These are phyloP conservation scores for Scaptomyza hsui DNA, from an alignment of 1,140 invertebrate genomes.

Conservation along the genomic window DNA sequence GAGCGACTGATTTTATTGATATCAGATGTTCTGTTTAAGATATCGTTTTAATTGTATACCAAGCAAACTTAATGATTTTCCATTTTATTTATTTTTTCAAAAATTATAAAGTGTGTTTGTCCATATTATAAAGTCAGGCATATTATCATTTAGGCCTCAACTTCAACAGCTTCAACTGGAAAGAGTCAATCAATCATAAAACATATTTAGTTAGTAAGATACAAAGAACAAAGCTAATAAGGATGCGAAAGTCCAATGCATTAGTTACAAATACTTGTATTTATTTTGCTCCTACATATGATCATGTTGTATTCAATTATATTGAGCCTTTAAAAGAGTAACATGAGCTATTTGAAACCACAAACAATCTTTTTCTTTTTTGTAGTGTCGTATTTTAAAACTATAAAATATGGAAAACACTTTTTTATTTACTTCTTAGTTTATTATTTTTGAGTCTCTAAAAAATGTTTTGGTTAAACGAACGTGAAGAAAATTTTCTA, in stretches of 20 bases:
- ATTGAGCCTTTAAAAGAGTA: not conserved
- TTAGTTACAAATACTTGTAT: constrained; percentile 56
- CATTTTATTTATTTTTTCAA: constrained; percentile 69
- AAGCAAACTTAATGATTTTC: constrained; percentile 71
- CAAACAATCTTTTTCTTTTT: not conserved
- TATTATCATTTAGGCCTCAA: constrained; percentile 84
- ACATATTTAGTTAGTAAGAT: constrained; percentile 78
- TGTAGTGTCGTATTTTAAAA: not conserved
- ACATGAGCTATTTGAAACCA: too few relatives aligned
- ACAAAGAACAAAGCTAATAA: constrained; percentile 71
- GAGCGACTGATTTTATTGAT: constrained; percentile 63
- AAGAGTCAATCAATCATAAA: constrained; percentile 83
- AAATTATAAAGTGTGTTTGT: constrained; percentile 73
- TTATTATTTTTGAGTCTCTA: not conserved
- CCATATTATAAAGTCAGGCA: constrained; percentile 82
- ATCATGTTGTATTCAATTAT: not conserved
- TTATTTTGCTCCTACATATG: constrained; percentile 32
- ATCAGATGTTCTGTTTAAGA: constrained; percentile 67
- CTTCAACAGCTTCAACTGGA: constrained; percentile 84
- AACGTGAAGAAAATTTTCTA: constrained; percentile 26
- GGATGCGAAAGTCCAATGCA: constrained; percentile 65
- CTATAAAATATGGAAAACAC: not conserved
- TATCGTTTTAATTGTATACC: constrained; percentile 66
- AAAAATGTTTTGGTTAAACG: constrained; percentile 7
- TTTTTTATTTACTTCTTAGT: not conserved